A percentile compares a stretch with the other conserved stretches of the same genome.
These are phyloP conservation scores for Motacilla tschutschensis DNA, from an alignment of 2,113 vertebrate genomes.

Conservation along the genomic window DNA sequence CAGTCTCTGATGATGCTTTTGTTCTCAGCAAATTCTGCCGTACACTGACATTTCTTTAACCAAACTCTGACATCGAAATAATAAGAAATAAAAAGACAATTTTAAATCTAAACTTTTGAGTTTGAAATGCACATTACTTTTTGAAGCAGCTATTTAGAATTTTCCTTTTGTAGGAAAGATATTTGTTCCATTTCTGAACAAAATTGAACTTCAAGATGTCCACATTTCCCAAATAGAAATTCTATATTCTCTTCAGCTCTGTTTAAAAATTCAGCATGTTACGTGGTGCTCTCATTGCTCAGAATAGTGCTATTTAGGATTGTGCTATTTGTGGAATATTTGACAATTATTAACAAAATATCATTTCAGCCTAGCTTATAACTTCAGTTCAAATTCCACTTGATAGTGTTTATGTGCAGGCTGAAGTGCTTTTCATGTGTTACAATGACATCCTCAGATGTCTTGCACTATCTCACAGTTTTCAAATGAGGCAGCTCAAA, in stretches of 20 bases:
- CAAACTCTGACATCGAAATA: neutral
- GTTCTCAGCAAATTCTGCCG: conserved; percentile 5
- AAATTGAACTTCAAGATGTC: conserved; percentile 53
- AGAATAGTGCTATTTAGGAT: conserved; percentile 38
- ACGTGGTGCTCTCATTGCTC: neutral
- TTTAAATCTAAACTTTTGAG: conserved; percentile 32
- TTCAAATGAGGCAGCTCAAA: conserved; percentile 56
- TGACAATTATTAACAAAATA: conserved; percentile 65
- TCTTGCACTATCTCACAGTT: conserved; percentile 42
- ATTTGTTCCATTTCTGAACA: conserved; percentile 48
- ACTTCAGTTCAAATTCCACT: conserved; percentile 43
- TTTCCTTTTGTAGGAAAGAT: conserved; percentile 31
- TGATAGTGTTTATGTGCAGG: conserved; percentile 55
- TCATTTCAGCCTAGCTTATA: conserved; percentile 57
- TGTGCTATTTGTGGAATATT: conserved; percentile 54
- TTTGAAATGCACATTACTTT: conserved; percentile 18
- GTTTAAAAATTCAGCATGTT: conserved; percentile 46
- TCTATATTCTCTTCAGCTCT: conserved; percentile 47
- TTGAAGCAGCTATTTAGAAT: conserved; percentile 32
- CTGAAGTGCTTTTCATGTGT: conserved; percentile 55
- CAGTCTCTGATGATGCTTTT: conserved; percentile 17
- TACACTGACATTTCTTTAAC: neutral
- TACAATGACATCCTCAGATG: conserved; percentile 60
- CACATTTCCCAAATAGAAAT: conserved; percentile 52
- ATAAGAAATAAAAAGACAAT: conserved; percentile 2